Conservation (phyloP, 2,113 vertebrate genomes). For the Neofelis nebulosa region DNA sequence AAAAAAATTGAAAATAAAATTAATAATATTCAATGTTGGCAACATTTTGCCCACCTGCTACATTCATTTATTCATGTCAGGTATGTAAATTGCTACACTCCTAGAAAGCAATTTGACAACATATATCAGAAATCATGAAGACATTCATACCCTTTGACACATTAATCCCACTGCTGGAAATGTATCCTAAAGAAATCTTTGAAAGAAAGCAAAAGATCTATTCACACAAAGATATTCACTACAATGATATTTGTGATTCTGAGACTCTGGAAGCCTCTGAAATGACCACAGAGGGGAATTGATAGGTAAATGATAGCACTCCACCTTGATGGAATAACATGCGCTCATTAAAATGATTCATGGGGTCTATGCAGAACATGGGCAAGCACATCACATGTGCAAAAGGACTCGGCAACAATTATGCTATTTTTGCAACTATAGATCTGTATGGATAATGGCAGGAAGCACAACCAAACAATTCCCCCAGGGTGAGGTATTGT, state of each 20-base stretch:
- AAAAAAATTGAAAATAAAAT: constrained; percentile 39
- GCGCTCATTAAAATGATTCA: not conserved
- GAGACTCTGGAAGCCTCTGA: not conserved
- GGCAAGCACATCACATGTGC: not conserved
- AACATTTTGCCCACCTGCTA: constrained; percentile 6
- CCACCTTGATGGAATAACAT: not conserved
- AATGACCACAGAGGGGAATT: constrained; percentile 1
- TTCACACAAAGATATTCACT: not conserved
- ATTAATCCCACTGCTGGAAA: constrained; percentile 33
- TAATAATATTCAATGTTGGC: not conserved
- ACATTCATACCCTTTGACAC: constrained; percentile 34
- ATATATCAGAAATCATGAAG: constrained; percentile 21
- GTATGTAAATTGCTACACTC: constrained; percentile 25
- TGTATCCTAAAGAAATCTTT: constrained; percentile 38
- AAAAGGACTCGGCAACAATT: not conserved
- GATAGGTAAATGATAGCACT: not conserved
- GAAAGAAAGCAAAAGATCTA: constrained; percentile 32
- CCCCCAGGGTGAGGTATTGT: not conserved
- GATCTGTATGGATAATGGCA: not conserved
- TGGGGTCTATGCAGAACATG: not conserved
- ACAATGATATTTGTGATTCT: not conserved
- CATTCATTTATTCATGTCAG: constrained; percentile 21
- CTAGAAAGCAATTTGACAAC: constrained; percentile 36
- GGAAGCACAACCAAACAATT: not conserved
- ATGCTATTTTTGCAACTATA: not conserved